A percentile compares a stretch with the other conserved stretches of the same genome.
phyloP scores from a whole-genome alignment of 2,888 invertebrate genomes.

The Sepioteuthis lessoniana region DNA sequence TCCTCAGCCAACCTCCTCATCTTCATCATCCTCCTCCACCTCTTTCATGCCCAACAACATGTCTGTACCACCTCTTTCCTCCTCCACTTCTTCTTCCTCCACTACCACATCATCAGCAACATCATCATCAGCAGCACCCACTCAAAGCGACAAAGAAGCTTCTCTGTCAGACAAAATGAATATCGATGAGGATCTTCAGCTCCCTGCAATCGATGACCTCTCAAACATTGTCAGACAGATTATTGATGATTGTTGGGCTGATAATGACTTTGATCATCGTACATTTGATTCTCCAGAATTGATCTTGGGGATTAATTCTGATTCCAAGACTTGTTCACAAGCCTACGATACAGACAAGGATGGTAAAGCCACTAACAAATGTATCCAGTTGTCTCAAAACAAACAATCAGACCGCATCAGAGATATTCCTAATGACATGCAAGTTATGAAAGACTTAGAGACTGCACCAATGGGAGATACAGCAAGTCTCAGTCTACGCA shows the following conservation, averaged over 20 bases:
- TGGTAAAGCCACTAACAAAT: not conserved
- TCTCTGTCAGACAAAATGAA: slow-evolving; percentile 42
- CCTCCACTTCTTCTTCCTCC: not conserved
- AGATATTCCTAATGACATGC: slow-evolving; percentile 42
- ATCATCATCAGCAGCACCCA: not conserved
- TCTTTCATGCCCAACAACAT: not conserved
- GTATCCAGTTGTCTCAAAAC: not conserved
- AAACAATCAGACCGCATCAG: slow-evolving; percentile 2
- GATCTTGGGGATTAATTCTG: slow-evolving; percentile 39
- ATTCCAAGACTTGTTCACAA: not conserved
- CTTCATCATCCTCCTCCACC: not conserved
- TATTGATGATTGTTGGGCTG: slow-evolving; percentile 42
- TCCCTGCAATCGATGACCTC: slow-evolving; percentile 34
- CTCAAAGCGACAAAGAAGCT: slow-evolving; percentile 2
- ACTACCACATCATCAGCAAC: not conserved
- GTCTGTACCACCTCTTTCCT: not conserved
- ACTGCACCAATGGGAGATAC: not conserved
- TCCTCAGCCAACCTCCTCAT: not conserved
- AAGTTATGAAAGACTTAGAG: slow-evolving; percentile 42
- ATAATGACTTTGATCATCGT: slow-evolving; percentile 47
- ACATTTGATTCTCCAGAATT: slow-evolving; percentile 40
- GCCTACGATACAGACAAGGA: slow-evolving; percentile 39
- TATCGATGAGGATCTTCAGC: slow-evolving; percentile 38
- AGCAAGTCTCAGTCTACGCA: not conserved
- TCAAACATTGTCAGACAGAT: slow-evolving; percentile 41